These are phyloP conservation scores for Pachyuromys duprasi DNA, from an alignment of 2,797 vertebrate genomes.

Conservation along the genomic window DNA sequence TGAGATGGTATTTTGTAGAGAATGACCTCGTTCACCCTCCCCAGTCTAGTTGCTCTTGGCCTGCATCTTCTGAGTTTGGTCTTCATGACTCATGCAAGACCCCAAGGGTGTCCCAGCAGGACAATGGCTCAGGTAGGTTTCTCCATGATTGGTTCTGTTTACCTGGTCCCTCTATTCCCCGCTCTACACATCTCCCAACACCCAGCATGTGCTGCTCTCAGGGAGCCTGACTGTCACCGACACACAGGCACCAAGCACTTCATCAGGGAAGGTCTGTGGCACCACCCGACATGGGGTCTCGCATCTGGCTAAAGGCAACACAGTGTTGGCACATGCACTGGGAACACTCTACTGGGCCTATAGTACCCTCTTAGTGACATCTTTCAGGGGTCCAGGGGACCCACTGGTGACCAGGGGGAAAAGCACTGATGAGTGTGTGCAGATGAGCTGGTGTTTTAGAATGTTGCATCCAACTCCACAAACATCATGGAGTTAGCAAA, in stretches of 20 bases:
- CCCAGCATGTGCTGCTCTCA: background rate
- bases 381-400: too few relatives aligned
- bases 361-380: too few relatives aligned
- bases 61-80: background rate
- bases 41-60: background rate
- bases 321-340: too few relatives aligned
- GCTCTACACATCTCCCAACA: too few relatives aligned
- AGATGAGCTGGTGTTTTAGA: background rate
- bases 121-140: background rate
- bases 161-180: background rate
- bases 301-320: background rate
- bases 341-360: background rate
- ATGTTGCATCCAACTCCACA: background rate
- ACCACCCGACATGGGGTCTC: background rate
- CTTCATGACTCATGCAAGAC: background rate
- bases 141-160: background rate
- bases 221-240: too few relatives aligned
- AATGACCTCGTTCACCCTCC: background rate
- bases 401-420: background rate
- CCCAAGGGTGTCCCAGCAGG: background rate
- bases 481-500: too few relatives aligned
- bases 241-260: too few relatives aligned
- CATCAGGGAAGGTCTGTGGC: background rate
- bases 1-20: background rate
- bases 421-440: background rate